phyloP scores from a whole-genome alignment of 2,113 vertebrate species.

The Isichthys henryi region DNA sequence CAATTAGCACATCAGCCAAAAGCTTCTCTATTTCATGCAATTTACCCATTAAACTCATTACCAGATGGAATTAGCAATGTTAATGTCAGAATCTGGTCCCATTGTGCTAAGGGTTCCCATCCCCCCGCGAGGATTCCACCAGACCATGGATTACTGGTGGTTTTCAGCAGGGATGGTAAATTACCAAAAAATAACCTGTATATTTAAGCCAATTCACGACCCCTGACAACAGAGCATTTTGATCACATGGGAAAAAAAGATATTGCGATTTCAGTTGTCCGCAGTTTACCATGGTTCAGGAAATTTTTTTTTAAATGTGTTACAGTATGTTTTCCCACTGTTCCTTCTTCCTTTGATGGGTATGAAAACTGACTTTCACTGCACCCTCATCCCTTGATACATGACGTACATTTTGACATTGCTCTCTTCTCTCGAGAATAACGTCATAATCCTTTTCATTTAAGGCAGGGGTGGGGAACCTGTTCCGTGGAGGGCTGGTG shows the following conservation, averaged over 20 bases:
- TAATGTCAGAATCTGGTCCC: background rate
- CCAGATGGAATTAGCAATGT: background rate
- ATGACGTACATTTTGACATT: no score
- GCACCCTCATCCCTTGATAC: no score
- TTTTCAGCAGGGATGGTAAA: background rate
- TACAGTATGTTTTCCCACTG: background rate
- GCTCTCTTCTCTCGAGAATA: no score
- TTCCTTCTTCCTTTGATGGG: background rate
- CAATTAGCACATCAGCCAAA: background rate
- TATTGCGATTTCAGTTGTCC: background rate
- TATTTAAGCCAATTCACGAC: background rate
- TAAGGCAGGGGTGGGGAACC: background rate
- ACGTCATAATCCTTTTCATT: background rate
- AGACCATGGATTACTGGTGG: background rate
- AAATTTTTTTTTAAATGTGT: background rate
- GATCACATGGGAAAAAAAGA: background rate
- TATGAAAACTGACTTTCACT: background rate
- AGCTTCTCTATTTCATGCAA: background rate
- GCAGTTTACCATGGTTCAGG: background rate
- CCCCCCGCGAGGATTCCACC: background rate
- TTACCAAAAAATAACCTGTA: background rate
- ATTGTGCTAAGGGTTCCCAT: background rate
- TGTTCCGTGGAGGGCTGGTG: no score
- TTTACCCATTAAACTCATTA: background rate
- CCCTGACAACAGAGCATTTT: background rate